phyloP scores from a whole-genome alignment of 2,797 vertebrate species.

The Spinus pinus region DNA sequence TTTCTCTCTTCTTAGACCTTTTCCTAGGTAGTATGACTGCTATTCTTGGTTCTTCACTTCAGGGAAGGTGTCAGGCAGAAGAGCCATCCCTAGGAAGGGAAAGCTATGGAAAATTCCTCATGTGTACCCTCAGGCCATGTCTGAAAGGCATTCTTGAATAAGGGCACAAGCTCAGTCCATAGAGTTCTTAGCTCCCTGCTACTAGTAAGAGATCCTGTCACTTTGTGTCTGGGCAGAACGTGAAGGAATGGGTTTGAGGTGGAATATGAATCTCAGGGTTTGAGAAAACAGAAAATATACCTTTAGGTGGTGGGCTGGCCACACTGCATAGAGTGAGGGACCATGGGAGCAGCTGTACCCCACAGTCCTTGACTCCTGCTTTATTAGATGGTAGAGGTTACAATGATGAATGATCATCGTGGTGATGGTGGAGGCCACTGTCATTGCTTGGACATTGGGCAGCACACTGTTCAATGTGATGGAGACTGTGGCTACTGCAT shows the following conservation, averaged over 20 bases:
- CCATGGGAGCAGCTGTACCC: neutral
- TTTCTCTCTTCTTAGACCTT: neutral
- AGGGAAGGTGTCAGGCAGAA: neutral
- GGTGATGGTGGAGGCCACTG: neutral
- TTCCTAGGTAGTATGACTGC: neutral
- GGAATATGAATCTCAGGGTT: neutral
- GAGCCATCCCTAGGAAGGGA: neutral
- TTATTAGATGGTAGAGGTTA: neutral
- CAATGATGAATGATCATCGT: neutral
- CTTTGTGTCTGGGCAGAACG: neutral
- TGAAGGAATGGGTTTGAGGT: neutral
- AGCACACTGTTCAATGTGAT: neutral
- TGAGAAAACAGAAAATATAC: neutral
- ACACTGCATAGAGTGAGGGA: fast-evolving
- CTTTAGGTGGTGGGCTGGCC: neutral
- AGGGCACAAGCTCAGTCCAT: neutral
- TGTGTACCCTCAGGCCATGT: neutral
- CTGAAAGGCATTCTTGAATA: neutral
- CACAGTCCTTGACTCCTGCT: neutral
- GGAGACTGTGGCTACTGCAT: neutral
- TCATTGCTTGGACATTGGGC: neutral
- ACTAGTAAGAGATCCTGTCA: neutral
- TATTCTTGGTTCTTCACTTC: neutral
- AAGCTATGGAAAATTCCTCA: neutral
- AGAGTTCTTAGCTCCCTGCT: neutral